These are phyloP conservation scores for Hippocampus mohnikei DNA, from an alignment of 2,113 vertebrate species.

Conservation along the genomic window DNA sequence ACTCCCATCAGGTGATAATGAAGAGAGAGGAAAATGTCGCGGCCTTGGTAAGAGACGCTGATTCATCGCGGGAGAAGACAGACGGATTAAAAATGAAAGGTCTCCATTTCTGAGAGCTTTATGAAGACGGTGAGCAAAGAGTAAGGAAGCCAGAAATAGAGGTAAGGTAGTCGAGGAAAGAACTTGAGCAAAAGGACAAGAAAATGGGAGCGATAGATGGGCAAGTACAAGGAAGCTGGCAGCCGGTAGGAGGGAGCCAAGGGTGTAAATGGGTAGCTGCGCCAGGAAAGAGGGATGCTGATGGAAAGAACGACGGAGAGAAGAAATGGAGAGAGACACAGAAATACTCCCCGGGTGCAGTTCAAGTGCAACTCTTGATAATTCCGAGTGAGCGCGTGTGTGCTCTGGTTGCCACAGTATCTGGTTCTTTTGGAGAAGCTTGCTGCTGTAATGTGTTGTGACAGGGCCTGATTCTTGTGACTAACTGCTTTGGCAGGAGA, in stretches of 20 bases:
- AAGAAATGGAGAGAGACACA: slow-evolving; percentile 36
- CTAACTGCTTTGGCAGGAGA: slow-evolving; percentile 75
- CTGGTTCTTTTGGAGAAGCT: slow-evolving; percentile 55
- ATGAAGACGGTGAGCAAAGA: slow-evolving; percentile 30
- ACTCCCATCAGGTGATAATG: slow-evolving; percentile 62
- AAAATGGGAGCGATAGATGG: slow-evolving; percentile 31
- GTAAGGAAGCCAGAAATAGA: slow-evolving; percentile 48
- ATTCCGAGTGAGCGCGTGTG: slow-evolving; percentile 21
- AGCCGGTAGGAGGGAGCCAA: slow-evolving; percentile 15
- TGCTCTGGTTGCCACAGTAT: slow-evolving; percentile 51
- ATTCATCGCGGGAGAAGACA: slow-evolving; percentile 30
- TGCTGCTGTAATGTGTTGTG: slow-evolving; percentile 73
- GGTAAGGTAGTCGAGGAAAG: slow-evolving; percentile 16
- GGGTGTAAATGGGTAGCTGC: slow-evolving; percentile 30
- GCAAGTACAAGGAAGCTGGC: slow-evolving; percentile 34
- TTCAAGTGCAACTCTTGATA: slow-evolving; percentile 50
- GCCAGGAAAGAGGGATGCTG: slow-evolving; percentile 24
- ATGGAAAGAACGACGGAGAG: slow-evolving; percentile 25
- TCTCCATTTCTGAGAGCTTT: slow-evolving; percentile 30
- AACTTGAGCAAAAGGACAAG: slow-evolving; percentile 24
- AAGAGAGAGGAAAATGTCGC: slow-evolving; percentile 34
- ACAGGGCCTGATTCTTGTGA: slow-evolving; percentile 74
- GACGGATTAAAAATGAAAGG: slow-evolving; percentile 51
- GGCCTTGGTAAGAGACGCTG: slow-evolving; percentile 22
- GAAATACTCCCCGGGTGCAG: slow-evolving; percentile 55